These are phyloP conservation scores for Andrena fulva DNA, from an alignment of 2,888 invertebrate genomes.

Conservation along the genomic window DNA sequence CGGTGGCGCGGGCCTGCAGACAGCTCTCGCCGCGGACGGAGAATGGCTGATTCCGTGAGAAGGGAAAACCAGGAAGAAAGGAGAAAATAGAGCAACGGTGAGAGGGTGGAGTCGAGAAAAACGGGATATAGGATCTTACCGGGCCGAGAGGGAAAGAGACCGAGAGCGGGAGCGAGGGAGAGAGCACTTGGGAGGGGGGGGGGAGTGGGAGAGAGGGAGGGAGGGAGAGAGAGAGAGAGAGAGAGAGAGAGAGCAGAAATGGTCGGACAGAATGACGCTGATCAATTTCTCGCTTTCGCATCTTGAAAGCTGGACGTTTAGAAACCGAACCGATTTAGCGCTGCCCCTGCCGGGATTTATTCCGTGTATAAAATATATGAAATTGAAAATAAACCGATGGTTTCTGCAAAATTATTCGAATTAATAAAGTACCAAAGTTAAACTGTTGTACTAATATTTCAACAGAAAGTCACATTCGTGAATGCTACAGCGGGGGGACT, in stretches of 20 bases:
- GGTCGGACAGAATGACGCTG: constrained; percentile 80
- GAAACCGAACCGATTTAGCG: constrained; percentile 45
- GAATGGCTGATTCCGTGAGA: constrained; percentile 78
- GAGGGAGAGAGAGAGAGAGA: constrained; percentile 48
- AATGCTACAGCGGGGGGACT: too few species aligned
- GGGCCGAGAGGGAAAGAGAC: constrained; percentile 30
- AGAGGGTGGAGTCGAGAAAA: constrained; percentile 58
- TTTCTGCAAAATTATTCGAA: too few species aligned
- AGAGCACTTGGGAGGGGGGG: constrained; percentile 28
- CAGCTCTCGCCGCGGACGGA: constrained; percentile 75
- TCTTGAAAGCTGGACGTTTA: constrained; percentile 63
- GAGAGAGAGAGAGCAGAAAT: constrained; percentile 65
- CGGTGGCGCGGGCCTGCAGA: constrained; percentile 76
- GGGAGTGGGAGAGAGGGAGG: constrained; percentile 60
- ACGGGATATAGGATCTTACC: constrained; percentile 56
- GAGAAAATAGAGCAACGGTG: constrained; percentile 54
- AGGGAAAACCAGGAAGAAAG: constrained; percentile 66
- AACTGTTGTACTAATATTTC: too few species aligned
- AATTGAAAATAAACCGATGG: not conserved
- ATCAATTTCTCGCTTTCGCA: constrained; percentile 80
- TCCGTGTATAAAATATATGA: not conserved
- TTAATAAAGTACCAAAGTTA: too few species aligned
- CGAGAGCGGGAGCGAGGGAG: constrained; percentile 12
- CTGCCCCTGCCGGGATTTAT: constrained; percentile 4
- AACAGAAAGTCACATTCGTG: too few species aligned